These are phyloP conservation scores for Drosophila truncata DNA, from an alignment of 1,140 invertebrate genomes.

Conservation along the genomic window DNA sequence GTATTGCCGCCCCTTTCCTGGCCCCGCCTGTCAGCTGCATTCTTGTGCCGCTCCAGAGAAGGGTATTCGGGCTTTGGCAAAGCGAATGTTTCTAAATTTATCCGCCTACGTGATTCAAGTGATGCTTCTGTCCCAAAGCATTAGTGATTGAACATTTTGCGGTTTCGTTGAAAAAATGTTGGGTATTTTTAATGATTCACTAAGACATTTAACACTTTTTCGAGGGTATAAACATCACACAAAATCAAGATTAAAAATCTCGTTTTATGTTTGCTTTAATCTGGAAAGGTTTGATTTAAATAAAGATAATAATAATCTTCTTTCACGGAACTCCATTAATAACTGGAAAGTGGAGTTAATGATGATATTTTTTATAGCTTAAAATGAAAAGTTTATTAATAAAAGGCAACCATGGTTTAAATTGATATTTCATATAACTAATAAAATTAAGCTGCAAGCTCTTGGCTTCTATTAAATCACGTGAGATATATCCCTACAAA, in stretches of 20 bases:
- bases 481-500: neutral
- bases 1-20: conserved; percentile 21
- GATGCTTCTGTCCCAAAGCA: conserved; percentile 10
- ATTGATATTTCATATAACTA: neutral
- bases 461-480: neutral
- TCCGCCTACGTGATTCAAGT: conserved; percentile 15
- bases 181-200: conserved; percentile 28
- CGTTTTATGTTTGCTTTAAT: conserved; percentile 1
- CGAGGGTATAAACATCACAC: conserved; percentile 3
- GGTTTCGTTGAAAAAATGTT: conserved; percentile 20
- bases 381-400: neutral
- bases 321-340: neutral
- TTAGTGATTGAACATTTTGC: conserved; percentile 9
- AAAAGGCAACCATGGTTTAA: neutral
- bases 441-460: neutral
- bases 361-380: neutral
- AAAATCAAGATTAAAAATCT: conserved; percentile 1
- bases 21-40: conserved; percentile 7
- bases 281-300: conserved; percentile 5
- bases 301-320: neutral
- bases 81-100: conserved; percentile 31
- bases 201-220: conserved; percentile 12
- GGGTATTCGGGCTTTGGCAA: conserved; percentile 10
- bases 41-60: conserved; percentile 4
- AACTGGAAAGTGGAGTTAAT: conserved; percentile 6